Percentiles rank a stretch among this genome's conserved stretches.
These are phyloP conservation scores for Cryptotis parvus DNA, from an alignment of 2,113 vertebrate genomes.

Conservation along the genomic window DNA sequence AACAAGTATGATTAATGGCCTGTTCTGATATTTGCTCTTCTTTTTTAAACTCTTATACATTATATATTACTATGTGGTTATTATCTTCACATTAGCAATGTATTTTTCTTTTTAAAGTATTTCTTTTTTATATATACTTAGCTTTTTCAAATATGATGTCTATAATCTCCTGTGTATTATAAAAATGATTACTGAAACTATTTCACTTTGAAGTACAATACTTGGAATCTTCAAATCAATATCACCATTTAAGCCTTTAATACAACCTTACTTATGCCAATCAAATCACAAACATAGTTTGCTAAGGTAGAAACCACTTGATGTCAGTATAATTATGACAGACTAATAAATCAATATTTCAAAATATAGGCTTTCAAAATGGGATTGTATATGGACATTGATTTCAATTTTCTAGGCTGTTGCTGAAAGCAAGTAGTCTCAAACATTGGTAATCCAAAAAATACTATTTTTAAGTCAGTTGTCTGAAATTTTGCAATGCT, in stretches of 20 bases:
- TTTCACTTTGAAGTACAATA: slow-evolving; percentile 65
- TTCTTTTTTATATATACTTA: slow-evolving; percentile 64
- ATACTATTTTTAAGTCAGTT: slow-evolving; percentile 38
- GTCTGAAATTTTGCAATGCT: slow-evolving; percentile 51
- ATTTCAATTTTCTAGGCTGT: slow-evolving; percentile 72
- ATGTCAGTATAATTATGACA: slow-evolving; percentile 74
- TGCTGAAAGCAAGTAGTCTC: slow-evolving; percentile 49
- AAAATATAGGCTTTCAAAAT: slow-evolving; percentile 75
- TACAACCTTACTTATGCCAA: slow-evolving; percentile 74
- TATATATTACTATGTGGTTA: slow-evolving; percentile 51
- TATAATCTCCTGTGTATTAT: slow-evolving; percentile 28
- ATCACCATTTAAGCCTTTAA: slow-evolving; percentile 68
- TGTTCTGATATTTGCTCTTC: slow-evolving; percentile 56
- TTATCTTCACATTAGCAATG: slow-evolving; percentile 47
- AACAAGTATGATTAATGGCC: slow-evolving; percentile 54
- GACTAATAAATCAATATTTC: slow-evolving; percentile 76
- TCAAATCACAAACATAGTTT: slow-evolving; percentile 69
- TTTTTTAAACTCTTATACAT: slow-evolving; percentile 51
- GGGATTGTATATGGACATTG: slow-evolving; percentile 76
- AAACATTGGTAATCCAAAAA: slow-evolving; percentile 43
- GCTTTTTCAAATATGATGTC: slow-evolving; percentile 54
- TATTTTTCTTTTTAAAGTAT: not conserved
- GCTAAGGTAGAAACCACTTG: slow-evolving; percentile 61
- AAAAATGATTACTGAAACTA: slow-evolving; percentile 61
- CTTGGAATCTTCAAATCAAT: slow-evolving; percentile 80